Evolutionary conservation across 1,140 invertebrate species (phyloP).

Genomic region (Asobara japonica): DNA sequence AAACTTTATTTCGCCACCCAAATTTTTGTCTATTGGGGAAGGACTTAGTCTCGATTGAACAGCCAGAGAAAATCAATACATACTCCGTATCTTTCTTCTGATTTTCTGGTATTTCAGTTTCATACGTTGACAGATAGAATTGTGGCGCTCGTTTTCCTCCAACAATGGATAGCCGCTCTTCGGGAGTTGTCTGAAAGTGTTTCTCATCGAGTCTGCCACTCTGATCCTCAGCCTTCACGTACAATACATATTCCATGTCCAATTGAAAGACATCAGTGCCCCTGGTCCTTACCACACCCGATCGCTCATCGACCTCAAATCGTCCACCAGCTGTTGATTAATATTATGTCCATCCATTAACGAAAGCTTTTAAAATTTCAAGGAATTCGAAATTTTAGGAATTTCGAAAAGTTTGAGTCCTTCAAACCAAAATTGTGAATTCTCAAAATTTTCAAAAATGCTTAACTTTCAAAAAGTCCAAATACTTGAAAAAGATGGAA

Average conservation of each 20-base stretch:
- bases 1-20: no score
- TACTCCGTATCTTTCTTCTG: slow-evolving; percentile 96
- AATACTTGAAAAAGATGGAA: no score
- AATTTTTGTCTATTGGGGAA: no score
- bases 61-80: slow-evolving; percentile 37
- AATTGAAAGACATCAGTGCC: slow-evolving; percentile 92
- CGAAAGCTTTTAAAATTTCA: no score
- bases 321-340: slow-evolving; percentile 71
- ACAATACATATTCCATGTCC: slow-evolving; percentile 96
- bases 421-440: neutral
- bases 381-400: no score
- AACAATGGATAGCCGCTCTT: slow-evolving; percentile 91
- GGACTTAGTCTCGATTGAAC: neutral
- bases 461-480: no score
- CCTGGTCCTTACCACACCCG: slow-evolving; percentile 90
- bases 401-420: no score
- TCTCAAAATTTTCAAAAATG: no score
- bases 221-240: slow-evolving; percentile 95
- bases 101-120: slow-evolving; percentile 94
- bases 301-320: slow-evolving; percentile 91
- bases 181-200: slow-evolving; percentile 88
- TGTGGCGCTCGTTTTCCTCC: slow-evolving; percentile 93
- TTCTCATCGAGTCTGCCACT: slow-evolving; percentile 90
- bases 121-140: slow-evolving; percentile 93
- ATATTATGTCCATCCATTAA: no score